Conservation (phyloP, 1,140 invertebrate genomes). For the Ruditapes philippinarum region DNA sequence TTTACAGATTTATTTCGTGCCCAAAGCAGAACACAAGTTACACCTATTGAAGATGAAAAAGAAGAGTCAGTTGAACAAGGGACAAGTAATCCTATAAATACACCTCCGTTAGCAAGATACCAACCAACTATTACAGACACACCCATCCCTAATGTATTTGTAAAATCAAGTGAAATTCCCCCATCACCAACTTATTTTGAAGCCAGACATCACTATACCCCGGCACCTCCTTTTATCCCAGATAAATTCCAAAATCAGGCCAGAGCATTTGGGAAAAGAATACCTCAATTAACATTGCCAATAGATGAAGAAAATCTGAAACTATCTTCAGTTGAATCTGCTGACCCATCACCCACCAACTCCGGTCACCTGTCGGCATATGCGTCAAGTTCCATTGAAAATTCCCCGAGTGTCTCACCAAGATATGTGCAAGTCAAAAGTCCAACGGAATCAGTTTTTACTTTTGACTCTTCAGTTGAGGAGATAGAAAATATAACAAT, state of each 20-base stretch:
- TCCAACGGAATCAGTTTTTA: constrained; percentile 36
- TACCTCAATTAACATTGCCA: not conserved
- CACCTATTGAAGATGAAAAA: constrained; percentile 7
- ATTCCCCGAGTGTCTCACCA: constrained; percentile 26
- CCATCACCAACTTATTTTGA: not conserved
- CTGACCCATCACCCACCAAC: not conserved
- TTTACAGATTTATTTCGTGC: constrained; percentile 29
- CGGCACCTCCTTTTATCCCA: constrained; percentile 20
- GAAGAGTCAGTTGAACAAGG: not conserved
- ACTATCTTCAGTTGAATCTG: not conserved
- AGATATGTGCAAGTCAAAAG: constrained; percentile 1
- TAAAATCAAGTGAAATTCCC: not conserved
- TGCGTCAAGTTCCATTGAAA: not conserved
- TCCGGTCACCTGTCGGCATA: not conserved
- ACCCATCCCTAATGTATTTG: constrained; percentile 16
- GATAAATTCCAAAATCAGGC: not conserved
- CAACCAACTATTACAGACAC: constrained; percentile 2
- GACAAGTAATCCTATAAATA: not conserved
- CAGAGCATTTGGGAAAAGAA: not conserved
- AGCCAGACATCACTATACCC: constrained; percentile 38
- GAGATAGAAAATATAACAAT: constrained; percentile 43
- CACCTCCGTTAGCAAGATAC: not conserved
- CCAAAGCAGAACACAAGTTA: constrained; percentile 5
- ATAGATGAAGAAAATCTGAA: not conserved
- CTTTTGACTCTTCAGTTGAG: constrained; percentile 9